Conservation (phyloP, 1,140 invertebrate species). For the Pseudomyrmex concolor region DNA sequence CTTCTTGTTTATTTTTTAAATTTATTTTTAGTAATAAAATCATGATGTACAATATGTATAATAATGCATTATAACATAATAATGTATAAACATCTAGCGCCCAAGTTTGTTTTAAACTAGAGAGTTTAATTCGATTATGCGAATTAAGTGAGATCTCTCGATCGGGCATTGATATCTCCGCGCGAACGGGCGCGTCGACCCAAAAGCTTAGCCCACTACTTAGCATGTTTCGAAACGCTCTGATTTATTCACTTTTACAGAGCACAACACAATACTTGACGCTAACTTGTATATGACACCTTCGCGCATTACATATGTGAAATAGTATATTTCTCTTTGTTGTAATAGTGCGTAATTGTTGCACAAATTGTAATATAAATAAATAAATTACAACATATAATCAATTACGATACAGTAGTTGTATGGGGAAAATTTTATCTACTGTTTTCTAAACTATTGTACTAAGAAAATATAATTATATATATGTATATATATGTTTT, state of each 20-base stretch:
- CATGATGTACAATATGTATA: too few relatives aligned
- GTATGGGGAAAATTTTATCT: too few relatives aligned
- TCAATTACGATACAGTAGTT: too few relatives aligned
- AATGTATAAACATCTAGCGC: background rate
- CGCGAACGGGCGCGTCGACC: background rate
- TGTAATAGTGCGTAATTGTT: too few relatives aligned
- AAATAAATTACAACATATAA: too few relatives aligned
- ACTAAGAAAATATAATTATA: background rate
- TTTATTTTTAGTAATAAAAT: too few relatives aligned
- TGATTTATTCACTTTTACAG: slow-evolving; percentile 35
- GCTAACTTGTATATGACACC: background rate
- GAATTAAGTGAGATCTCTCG: slow-evolving; percentile 19
- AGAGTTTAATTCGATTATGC: slow-evolving; percentile 49
- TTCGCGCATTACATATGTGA: background rate
- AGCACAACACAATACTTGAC: slow-evolving; percentile 9
- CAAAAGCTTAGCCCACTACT: slow-evolving; percentile 23
- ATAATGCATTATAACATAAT: too few relatives aligned
- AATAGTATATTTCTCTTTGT: too few relatives aligned
- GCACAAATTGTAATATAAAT: too few relatives aligned
- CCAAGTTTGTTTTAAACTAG: background rate
- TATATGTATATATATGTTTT: background rate
- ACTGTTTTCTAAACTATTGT: too few relatives aligned
- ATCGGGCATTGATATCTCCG: slow-evolving; percentile 63
- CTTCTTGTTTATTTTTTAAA: too few relatives aligned
- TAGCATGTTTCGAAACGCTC: slow-evolving; percentile 38